These are phyloP conservation scores for Coregonus suidteri DNA, from an alignment of 2,797 vertebrate genomes.

Conservation along the genomic window DNA sequence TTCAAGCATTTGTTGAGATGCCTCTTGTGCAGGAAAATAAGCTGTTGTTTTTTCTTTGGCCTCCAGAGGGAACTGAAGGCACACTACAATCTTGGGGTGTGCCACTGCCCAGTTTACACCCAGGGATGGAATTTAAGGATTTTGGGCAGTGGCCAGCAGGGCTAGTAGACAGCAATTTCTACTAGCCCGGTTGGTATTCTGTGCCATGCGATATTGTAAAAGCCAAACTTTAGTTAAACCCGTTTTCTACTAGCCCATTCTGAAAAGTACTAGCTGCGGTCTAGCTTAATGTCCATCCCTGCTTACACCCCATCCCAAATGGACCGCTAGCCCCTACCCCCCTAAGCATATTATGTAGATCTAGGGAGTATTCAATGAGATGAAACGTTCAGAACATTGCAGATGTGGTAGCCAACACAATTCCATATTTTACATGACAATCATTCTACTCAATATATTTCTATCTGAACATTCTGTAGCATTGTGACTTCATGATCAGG, in stretches of 20 bases:
- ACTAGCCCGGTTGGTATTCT: no score
- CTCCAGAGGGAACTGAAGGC: neutral
- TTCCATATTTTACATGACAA: neutral
- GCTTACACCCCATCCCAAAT: neutral
- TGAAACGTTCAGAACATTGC: neutral
- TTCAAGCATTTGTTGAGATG: neutral
- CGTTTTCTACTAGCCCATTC: no score
- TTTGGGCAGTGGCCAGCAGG: no score
- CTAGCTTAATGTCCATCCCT: no score
- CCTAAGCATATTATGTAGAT: neutral
- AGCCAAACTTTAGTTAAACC: no score
- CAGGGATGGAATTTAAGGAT: no score
- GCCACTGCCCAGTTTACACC: neutral
- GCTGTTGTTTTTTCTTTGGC: neutral
- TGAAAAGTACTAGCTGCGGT: no score
- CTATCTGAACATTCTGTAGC: neutral
- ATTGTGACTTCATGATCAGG: no score
- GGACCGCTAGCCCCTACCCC: neutral
- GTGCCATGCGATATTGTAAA: no score
- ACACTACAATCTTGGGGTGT: neutral
- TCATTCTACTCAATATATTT: neutral
- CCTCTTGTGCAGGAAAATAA: neutral
- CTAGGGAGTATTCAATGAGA: neutral
- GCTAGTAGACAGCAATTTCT: no score
- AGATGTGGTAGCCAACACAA: neutral